Percentiles rank a stretch among this genome's conserved stretches.
Conservation (phyloP, 2,113 vertebrate species). For the Pollimyrus isidori region DNA sequence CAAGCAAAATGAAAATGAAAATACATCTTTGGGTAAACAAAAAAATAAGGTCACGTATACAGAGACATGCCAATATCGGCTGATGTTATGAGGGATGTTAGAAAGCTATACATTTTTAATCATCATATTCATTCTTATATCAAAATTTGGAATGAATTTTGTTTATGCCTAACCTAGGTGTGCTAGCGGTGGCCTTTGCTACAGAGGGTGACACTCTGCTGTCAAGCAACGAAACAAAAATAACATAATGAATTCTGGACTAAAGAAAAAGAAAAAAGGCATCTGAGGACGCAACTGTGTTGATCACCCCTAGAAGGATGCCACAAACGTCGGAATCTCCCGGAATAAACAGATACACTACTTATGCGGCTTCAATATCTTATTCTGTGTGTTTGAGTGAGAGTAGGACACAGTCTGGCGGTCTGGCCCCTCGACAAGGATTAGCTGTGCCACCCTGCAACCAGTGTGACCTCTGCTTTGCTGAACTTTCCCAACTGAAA, state of each 20-base stretch:
- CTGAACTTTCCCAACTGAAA: not conserved
- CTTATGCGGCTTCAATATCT: not conserved
- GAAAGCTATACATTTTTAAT: conserved; percentile 15
- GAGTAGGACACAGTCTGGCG: not conserved
- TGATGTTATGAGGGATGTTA: conserved; percentile 5
- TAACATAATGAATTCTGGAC: conserved; percentile 2
- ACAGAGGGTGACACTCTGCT: conserved; percentile 10
- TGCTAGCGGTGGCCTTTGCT: conserved; percentile 29
- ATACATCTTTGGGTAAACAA: not conserved
- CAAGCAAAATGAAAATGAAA: conserved; percentile 14
- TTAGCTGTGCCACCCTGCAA: not conserved
- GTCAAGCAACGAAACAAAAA: conserved; percentile 22
- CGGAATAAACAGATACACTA: conserved; percentile 2
- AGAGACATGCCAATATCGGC: not conserved
- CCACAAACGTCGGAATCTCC: not conserved
- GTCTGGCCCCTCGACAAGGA: not conserved
- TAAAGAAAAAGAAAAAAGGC: not conserved
- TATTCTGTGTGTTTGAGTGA: conserved; percentile 4
- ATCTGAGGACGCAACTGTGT: not conserved
- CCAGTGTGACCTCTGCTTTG: not conserved
- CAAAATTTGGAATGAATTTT: not conserved
- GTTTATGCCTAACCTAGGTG: conserved; percentile 1
- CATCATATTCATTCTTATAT: conserved; percentile 11
- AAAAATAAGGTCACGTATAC: conserved; percentile 2
- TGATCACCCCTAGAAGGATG: not conserved